phyloP scores from a whole-genome alignment of 2,888 invertebrate genomes.

The Zonitis immaculata region DNA sequence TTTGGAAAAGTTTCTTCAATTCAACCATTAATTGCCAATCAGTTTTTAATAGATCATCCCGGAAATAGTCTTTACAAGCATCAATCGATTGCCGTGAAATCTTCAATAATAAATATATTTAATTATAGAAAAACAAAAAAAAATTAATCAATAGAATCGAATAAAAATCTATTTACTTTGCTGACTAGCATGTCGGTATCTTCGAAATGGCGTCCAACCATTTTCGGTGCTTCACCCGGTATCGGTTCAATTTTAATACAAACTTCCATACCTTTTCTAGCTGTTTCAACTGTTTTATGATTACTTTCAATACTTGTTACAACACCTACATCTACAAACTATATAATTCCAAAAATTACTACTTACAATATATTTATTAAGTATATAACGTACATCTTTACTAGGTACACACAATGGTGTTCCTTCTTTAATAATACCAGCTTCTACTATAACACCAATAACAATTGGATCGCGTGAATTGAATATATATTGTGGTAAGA shows the following conservation, averaged over 20 bases:
- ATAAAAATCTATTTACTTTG: conserved; percentile 61
- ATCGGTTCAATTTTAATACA: conserved; percentile 96
- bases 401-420: conserved; percentile 97
- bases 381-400: conserved; percentile 82
- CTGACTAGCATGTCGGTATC: conserved; percentile 92
- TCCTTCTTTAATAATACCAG: conserved; percentile 91
- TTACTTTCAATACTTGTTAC: conserved; percentile 95
- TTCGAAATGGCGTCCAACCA: conserved; percentile 98
- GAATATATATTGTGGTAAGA: conserved; percentile 87
- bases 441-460: conserved; percentile 91
- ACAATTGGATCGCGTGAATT: conserved; percentile 99
- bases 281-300: conserved; percentile 92
- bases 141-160: conserved; percentile 12
- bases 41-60: conserved; percentile 92
- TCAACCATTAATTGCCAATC: conserved; percentile 99
- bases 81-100: conserved; percentile 97
- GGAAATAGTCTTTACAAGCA: conserved; percentile 98
- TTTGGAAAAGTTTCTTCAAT: conserved; percentile 94
- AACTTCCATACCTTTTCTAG: conserved; percentile 91
- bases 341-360: conserved; percentile 44
- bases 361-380: too few relatives aligned
- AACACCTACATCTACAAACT: conserved; percentile 91
- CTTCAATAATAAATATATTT: too few relatives aligned
- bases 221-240: conserved; percentile 97
- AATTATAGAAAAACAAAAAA: too few relatives aligned